phyloP scores from a whole-genome alignment of 2,113 vertebrate species.

The Panurus biarmicus region DNA sequence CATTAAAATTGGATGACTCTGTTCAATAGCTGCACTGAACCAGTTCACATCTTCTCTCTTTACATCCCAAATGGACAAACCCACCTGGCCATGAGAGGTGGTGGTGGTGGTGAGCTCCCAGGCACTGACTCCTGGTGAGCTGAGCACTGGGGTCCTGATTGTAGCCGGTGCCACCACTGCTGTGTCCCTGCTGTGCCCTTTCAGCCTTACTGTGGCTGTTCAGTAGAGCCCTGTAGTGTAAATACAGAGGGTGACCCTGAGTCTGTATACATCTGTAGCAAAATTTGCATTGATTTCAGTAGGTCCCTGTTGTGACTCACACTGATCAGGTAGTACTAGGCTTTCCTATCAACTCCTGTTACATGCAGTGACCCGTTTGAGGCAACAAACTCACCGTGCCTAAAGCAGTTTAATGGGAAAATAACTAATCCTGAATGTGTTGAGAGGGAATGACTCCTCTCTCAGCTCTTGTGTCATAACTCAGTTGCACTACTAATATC shows the following conservation, averaged over 20 bases:
- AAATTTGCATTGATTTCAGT: neutral
- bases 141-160: neutral
- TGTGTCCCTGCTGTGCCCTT: neutral
- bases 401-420: conserved; percentile 61
- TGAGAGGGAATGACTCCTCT: conserved; percentile 53
- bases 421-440: conserved; percentile 54
- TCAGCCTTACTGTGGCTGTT: neutral
- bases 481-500: conserved; percentile 12
- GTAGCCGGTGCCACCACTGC: neutral
- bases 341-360: neutral
- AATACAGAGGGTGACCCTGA: neutral
- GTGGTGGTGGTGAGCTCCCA: neutral
- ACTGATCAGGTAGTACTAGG: neutral
- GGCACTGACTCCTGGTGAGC: neutral
- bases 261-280: neutral
- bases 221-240: neutral
- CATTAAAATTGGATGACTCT: neutral
- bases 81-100: neutral
- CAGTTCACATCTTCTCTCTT: neutral
- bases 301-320: neutral
- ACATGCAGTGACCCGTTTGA: conserved; percentile 16
- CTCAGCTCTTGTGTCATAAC: conserved; percentile 27
- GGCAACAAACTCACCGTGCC: conserved; percentile 36
- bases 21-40: neutral
- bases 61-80: neutral